These are phyloP conservation scores for Zapus hudsonius DNA, from an alignment of 2,113 vertebrate genomes.

Conservation along the genomic window DNA sequence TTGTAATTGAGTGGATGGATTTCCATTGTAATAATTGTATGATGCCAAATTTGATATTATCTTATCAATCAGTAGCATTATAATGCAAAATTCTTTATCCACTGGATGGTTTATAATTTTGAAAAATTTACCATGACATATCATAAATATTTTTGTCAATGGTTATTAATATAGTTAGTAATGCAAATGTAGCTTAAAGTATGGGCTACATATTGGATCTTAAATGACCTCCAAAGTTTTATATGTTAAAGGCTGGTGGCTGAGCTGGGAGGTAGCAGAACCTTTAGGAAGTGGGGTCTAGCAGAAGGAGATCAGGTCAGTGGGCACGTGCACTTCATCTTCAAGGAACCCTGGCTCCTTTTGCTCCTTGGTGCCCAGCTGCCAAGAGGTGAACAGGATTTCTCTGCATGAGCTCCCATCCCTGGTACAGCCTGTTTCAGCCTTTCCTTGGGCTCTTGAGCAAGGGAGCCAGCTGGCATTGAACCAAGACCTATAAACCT, in stretches of 20 bases:
- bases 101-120: not conserved
- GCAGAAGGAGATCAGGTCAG: not conserved
- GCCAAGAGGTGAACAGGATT: not conserved
- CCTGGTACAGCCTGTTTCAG: not conserved
- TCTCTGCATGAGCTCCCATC: not conserved
- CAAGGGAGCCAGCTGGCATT: no score
- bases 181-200: constrained; percentile 22
- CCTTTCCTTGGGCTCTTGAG: not conserved
- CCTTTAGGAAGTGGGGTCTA: not conserved
- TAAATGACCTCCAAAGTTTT: not conserved
- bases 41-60: constrained; percentile 18
- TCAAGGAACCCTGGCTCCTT: not conserved
- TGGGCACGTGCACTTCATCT: no score
- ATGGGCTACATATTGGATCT: not conserved
- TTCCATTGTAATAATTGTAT: constrained; percentile 6
- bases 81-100: not conserved
- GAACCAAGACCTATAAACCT: not conserved
- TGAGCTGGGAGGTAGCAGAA: not conserved
- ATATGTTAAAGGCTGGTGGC: not conserved
- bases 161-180: not conserved
- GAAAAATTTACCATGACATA: not conserved
- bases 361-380: not conserved
- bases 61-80: not conserved
- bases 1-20: not conserved
- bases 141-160: not conserved